Evolutionary conservation across 1,140 invertebrate species (phyloP).

Genomic region (Physella acuta): DNA sequence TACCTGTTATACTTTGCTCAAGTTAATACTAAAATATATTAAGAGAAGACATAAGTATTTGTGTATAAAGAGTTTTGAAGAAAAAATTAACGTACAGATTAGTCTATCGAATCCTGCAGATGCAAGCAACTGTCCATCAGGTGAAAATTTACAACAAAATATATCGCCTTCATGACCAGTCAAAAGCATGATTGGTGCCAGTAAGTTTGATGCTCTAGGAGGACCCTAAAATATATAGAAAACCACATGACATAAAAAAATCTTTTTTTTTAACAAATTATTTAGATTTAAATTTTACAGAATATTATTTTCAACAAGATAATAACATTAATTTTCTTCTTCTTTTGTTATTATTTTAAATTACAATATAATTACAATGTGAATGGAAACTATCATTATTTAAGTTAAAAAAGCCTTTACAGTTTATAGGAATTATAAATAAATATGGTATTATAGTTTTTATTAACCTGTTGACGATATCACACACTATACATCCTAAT

Average conservation of each 20-base stretch:
- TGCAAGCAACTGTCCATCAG: conserved; percentile 89
- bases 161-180: conserved; percentile 97
- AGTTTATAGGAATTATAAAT: too few relatives aligned
- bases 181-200: conserved; percentile 93
- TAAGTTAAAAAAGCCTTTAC: too few relatives aligned
- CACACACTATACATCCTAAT: too few relatives aligned
- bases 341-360: not conserved
- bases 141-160: conserved; percentile 90
- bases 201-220: conserved; percentile 82
- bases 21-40: too few relatives aligned
- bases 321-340: not conserved
- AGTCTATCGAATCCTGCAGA: conserved; percentile 95
- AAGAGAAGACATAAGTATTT: too few relatives aligned
- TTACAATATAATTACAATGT: not conserved
- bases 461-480: too few relatives aligned
- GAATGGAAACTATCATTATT: not conserved
- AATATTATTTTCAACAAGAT: not conserved
- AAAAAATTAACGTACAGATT: conserved; percentile 77
- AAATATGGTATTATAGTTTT: too few relatives aligned
- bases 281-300: not conserved
- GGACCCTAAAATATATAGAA: conserved; percentile 69
- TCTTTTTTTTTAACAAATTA: not conserved
- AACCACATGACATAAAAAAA: too few relatives aligned
- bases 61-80: too few relatives aligned
- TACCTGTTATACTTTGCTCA: too few relatives aligned